Evolutionary conservation across 2,888 invertebrate genomes (phyloP), one percentile per base, ranked within the genome.

Genomic region (Griposia aprilina): DNA sequence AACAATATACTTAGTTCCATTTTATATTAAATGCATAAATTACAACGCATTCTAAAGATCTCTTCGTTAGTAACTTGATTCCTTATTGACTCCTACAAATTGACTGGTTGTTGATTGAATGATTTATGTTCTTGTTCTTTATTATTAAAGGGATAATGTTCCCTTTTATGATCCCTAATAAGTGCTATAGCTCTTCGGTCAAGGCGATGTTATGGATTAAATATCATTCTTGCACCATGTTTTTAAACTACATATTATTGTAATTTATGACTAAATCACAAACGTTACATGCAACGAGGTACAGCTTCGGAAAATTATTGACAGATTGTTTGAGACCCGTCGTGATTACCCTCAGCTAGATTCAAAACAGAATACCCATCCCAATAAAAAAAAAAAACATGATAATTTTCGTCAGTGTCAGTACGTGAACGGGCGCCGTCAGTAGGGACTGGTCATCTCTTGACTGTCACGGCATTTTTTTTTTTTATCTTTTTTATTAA

Each of bases 91-190:
- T 73, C 55, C 60, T 48, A 41, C n/a, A 30, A 62, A 26, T 50
- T 50, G 57, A 0, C 36, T 60, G 13, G 36, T 50, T 26, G 36
- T 63, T 26, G 20, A 75, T 26, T 73, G 45, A 63, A 67, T 84
- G 84, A 84, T 74, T 67, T 84, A 84, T 74, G 55, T 66, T 72
- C 63, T 63, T 63, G 36, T 67, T 69, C 66, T 66, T 72, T 52
- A 63, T 70, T 84, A 71, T 45, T 57, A 30, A 17, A 59, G 48
- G 45, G 50, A 73, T 84, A 69, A 74, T 72, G 52, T 74, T 55
- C 20, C 45, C n/a, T 59, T 68, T 66, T 48, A 73, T 67, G 26
- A 77, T 69, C 36, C 4, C 10, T 76, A 41, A 81, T 67, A 3
- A 85, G 17, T 52, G 20, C 6, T 66, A 3, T 11, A 79, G 4